phyloP scores from a whole-genome alignment of 1,140 invertebrate genomes.

The Danaus plexippus region DNA sequence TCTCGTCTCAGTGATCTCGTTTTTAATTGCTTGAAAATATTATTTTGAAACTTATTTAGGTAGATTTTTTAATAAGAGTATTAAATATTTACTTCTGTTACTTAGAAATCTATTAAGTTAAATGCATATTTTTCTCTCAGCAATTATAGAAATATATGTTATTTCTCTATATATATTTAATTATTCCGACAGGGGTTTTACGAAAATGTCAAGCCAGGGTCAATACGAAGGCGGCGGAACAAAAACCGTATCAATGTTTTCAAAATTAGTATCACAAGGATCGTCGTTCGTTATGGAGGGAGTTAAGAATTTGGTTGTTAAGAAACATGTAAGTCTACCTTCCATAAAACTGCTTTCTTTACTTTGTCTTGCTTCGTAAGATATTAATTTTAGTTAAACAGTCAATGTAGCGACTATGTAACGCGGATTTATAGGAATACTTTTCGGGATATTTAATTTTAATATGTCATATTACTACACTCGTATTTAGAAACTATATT shows the following conservation, averaged over 20 bases:
- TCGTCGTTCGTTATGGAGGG: slow-evolving; percentile 99
- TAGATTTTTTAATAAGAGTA: no score
- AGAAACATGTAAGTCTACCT: slow-evolving; percentile 87
- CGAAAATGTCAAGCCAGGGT: slow-evolving; percentile 84
- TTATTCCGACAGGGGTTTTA: slow-evolving; percentile 77
- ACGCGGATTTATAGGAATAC: no score
- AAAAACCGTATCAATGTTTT: slow-evolving; percentile 98
- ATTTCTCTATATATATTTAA: slow-evolving; percentile 26
- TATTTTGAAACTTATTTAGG: no score
- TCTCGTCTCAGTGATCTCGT: no score
- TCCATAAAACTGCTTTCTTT: not conserved
- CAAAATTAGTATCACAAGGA: slow-evolving; percentile 96
- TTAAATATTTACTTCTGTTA: no score
- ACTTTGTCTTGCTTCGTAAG: no score
- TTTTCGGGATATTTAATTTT: no score
- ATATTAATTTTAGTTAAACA: no score
- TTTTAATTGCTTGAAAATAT: no score
- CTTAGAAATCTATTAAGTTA: slow-evolving; percentile 8
- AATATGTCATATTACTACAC: no score
- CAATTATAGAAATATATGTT: slow-evolving; percentile 22
- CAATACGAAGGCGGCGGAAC: slow-evolving; percentile 92
- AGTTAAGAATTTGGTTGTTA: slow-evolving; percentile 98
- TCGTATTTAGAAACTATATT: no score
- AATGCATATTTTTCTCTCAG: slow-evolving; percentile 7
- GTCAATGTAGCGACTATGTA: no score